These are phyloP conservation scores for Tinamus guttatus DNA, from an alignment of 2,113 vertebrate genomes.

Conservation along the genomic window DNA sequence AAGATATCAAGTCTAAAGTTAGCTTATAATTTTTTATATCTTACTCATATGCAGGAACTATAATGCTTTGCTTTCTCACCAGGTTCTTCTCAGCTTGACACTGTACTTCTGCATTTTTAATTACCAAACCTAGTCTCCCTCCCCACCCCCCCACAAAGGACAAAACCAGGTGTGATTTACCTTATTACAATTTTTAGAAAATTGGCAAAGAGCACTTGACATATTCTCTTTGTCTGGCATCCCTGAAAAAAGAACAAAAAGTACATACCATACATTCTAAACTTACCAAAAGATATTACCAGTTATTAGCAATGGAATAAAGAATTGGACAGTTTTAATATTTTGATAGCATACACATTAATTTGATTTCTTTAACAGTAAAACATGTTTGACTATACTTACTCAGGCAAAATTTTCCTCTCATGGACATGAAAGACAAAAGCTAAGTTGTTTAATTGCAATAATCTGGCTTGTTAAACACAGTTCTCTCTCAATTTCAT, in stretches of 20 bases:
- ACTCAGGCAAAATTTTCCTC: not conserved
- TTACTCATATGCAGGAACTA: not conserved
- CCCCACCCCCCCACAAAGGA: not conserved
- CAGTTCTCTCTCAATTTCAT: not conserved
- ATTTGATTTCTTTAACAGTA: not conserved
- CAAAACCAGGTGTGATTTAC: conserved; percentile 72
- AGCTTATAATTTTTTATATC: not conserved
- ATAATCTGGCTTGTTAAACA: not conserved
- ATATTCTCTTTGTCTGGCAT: conserved; percentile 93
- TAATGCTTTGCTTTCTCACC: not conserved
- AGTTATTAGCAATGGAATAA: not conserved
- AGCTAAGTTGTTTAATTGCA: not conserved
- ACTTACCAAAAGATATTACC: not conserved
- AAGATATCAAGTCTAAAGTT: not conserved
- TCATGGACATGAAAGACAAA: not conserved
- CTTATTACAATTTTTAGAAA: conserved; percentile 88
- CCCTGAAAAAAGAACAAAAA: conserved; percentile 77
- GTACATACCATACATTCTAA: not conserved
- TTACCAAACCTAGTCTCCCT: not conserved
- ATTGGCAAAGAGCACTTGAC: conserved; percentile 83
- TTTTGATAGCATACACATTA: not conserved
- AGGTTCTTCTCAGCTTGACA: too few relatives aligned
- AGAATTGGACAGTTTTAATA: not conserved
- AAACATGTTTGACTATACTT: not conserved
- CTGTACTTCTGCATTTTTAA: not conserved